phyloP scores from a whole-genome alignment of 2,888 invertebrate species.

The Netelia melanura region DNA sequence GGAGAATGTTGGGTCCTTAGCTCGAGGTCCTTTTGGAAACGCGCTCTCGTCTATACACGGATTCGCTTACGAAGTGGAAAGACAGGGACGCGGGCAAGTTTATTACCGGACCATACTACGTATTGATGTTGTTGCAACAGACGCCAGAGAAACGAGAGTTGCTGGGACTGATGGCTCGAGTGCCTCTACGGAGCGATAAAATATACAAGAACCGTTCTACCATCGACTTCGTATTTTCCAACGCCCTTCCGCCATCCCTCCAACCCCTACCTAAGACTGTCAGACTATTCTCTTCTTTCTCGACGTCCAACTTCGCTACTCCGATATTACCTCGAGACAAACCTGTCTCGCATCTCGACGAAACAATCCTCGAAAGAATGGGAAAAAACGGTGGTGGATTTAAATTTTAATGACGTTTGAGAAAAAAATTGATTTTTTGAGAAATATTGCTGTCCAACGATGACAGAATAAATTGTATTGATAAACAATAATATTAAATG shows the following conservation, averaged over 20 bases:
- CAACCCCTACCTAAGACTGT: neutral
- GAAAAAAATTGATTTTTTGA: too few relatives aligned
- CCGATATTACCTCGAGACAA: constrained; percentile 14
- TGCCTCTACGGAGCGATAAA: constrained; percentile 71
- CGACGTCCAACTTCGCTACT: constrained; percentile 15
- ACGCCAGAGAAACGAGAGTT: constrained; percentile 63
- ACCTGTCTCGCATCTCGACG: constrained; percentile 16
- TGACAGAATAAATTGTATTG: too few relatives aligned
- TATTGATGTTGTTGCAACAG: constrained; percentile 67
- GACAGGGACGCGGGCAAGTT: constrained; percentile 67
- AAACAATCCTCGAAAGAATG: neutral
- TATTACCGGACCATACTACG: constrained; percentile 73
- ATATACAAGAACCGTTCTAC: constrained; percentile 71
- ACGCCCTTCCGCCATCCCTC: neutral
- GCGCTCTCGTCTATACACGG: constrained; percentile 66
- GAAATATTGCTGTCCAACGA: too few relatives aligned
- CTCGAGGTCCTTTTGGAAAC: constrained; percentile 72
- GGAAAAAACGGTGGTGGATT: too few relatives aligned
- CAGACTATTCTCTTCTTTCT: constrained; percentile 25
- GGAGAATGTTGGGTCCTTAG: constrained; percentile 24
- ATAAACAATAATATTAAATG: too few relatives aligned
- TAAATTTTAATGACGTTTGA: too few relatives aligned
- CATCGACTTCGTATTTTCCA: neutral
- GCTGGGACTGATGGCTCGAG: constrained; percentile 49
- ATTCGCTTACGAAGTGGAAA: constrained; percentile 36